Evolutionary conservation across 2,113 vertebrate species (phyloP), one percentile per base, ranked within the genome.

Genomic region (Silurus meridionalis): DNA sequence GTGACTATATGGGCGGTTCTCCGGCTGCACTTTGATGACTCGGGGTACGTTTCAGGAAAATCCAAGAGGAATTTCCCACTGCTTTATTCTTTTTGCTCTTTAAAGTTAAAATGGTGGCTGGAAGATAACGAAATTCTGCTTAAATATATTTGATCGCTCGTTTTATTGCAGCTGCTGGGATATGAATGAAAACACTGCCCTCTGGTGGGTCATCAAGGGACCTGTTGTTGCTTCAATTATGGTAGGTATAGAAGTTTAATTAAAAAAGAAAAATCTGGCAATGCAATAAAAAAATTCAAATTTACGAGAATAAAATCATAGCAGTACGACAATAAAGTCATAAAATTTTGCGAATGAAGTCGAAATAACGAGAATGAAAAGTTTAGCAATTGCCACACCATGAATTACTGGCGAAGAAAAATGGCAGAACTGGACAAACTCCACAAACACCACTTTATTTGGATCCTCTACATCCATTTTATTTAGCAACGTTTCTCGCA

Each of bases 131-230:
- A 75, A 19, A 25, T 19, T 82, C 23, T 25, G 55, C 58, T 57
- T 23, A 63, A 60, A 80, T n/a, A 52, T 72, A 60, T 58, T 66
- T 83, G 5, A 61, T 55, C 74, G 50, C 13, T 58, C 28, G 14
- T 67, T 1, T 67, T 77, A 61, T 10, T 52, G 55, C 71, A 90
- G 89, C 5, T 90, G 89, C 93, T 99, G 98, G 98, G 98, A 99
- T 87, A 99, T 97, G 90, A 99, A 99, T 89, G 96, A 97, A 90
- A 96, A 97, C 93, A 98, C 97, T 37, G 97, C 97, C 92, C 95
- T 99, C 94, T 99, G 98, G 98, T 99, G 98, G 98, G 97, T 99
- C 85, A 99, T 99, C 92, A 99, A 99, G 90, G 98, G 98, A 84
- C 98, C 98, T 0, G 97, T 99, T 61, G 95, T 99, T 58, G 97